phyloP scores from a whole-genome alignment of 2,113 vertebrate species.

The Salvelinus fontinalis region DNA sequence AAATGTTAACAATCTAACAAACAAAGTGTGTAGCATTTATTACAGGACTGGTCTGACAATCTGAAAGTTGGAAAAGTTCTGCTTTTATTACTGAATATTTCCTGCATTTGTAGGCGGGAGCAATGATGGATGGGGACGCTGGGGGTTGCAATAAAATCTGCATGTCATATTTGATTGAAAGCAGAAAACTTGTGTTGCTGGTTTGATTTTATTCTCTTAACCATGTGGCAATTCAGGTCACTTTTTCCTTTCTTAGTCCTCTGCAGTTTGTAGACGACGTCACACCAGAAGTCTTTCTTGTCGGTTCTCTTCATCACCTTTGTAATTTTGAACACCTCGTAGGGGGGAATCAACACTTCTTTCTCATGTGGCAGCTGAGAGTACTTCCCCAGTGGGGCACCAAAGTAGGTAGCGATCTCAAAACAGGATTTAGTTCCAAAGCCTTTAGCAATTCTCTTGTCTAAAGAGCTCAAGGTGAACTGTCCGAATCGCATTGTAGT shows the following conservation, averaged over 20 bases:
- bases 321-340: background rate
- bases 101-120: no score
- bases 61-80: no score
- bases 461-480: background rate
- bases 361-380: background rate
- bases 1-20: background rate
- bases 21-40: background rate
- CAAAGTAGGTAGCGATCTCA: background rate
- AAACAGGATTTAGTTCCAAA: background rate
- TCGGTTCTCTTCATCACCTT: background rate
- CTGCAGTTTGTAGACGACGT: background rate
- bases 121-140: background rate
- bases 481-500: background rate
- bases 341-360: background rate
- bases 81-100: no score
- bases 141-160: background rate
- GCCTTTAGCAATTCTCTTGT: rapidly evolving
- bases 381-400: background rate
- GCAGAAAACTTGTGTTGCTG: background rate
- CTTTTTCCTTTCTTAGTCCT: background rate
- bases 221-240: background rate
- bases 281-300: background rate
- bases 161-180: background rate
- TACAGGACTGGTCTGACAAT: no score
- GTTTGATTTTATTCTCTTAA: background rate